These are phyloP conservation scores for Eupeodes luniger DNA, from an alignment of 2,888 invertebrate species.

Conservation along the genomic window DNA sequence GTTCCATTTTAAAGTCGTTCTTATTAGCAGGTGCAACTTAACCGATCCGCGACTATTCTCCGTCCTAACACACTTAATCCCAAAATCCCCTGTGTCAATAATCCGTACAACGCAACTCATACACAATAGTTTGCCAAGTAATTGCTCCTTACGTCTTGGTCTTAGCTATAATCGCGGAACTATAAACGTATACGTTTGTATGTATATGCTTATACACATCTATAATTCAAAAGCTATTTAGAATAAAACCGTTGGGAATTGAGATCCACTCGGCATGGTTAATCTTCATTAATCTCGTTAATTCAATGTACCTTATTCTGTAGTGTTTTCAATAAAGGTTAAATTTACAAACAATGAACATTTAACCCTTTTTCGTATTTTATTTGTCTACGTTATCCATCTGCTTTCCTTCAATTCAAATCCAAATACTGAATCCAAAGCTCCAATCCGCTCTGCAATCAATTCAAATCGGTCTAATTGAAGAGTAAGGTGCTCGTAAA, in stretches of 20 bases:
- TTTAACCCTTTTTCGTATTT: conserved; percentile 34
- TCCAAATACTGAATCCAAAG: conserved; percentile 17
- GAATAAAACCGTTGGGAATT: conserved; percentile 13
- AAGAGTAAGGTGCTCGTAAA: conserved; percentile 65
- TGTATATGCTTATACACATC: not conserved
- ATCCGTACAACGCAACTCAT: conserved; percentile 27
- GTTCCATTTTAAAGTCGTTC: not conserved
- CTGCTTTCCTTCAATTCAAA: conserved; percentile 33
- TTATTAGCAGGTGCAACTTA: conserved; percentile 14
- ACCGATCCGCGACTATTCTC: not conserved
- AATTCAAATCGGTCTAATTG: conserved; percentile 71
- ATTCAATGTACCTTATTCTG: conserved; percentile 40
- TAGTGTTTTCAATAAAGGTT: conserved; percentile 52
- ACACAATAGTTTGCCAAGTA: conserved; percentile 39
- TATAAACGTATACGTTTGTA: too few relatives aligned
- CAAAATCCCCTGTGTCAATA: not conserved
- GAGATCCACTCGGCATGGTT: conserved; percentile 39
- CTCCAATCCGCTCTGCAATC: conserved; percentile 42
- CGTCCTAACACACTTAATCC: not conserved
- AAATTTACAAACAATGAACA: conserved; percentile 47
- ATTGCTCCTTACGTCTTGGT: conserved; percentile 19
- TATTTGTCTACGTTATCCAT: not conserved
- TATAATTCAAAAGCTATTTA: not conserved
- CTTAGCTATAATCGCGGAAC: not conserved
- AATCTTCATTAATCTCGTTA: conserved; percentile 71